phyloP scores from a whole-genome alignment of 2,113 vertebrate genomes.

The Argyrosomus japonicus region DNA sequence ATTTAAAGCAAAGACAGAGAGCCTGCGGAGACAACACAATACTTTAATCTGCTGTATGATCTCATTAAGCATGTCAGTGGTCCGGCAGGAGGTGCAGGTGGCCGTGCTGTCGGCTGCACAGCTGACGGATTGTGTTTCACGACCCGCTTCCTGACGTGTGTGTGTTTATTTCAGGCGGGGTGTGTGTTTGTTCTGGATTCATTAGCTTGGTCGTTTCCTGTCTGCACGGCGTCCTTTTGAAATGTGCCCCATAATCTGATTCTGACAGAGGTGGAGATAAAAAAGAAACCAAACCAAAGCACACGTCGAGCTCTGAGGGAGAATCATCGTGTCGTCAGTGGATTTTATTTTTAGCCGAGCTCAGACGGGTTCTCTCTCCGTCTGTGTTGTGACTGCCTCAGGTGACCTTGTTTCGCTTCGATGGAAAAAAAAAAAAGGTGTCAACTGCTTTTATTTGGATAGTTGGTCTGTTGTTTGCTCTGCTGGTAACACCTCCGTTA shows the following conservation, averaged over 20 bases:
- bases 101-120: background rate
- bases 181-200: constrained; percentile 16
- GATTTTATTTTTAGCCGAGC: constrained; percentile 37
- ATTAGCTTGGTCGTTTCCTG: constrained; percentile 44
- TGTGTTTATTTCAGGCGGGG: constrained; percentile 2
- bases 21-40: background rate
- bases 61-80: constrained; percentile 28
- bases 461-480: background rate
- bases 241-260: constrained; percentile 24
- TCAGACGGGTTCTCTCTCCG: constrained; percentile 17
- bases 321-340: background rate
- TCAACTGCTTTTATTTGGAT: background rate
- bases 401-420: constrained; percentile 38
- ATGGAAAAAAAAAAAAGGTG: background rate
- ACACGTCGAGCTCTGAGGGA: background rate
- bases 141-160: constrained; percentile 1
- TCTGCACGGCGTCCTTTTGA: constrained; percentile 24
- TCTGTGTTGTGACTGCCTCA: constrained; percentile 35
- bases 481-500: background rate
- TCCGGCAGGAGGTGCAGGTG: constrained; percentile 23
- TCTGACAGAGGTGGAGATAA: background rate
- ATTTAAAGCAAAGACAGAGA: constrained; percentile 15
- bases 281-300: background rate
- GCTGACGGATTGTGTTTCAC: background rate
- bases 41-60: background rate